Evolutionary conservation across 1,140 invertebrate genomes (phyloP), one percentile per base, ranked within the genome.

Genomic region (Scaptomyza graminum): DNA sequence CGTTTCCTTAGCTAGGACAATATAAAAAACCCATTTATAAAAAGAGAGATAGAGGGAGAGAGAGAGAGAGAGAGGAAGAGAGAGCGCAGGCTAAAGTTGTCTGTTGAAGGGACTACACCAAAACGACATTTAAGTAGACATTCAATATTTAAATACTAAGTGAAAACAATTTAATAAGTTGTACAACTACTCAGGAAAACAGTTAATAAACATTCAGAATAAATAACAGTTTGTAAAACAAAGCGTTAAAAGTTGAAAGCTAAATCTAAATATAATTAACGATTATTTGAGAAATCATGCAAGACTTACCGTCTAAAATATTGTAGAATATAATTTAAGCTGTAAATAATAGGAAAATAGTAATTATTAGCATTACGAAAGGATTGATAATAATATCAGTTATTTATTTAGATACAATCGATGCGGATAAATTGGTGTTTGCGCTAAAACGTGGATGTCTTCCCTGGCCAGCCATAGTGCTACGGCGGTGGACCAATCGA

Each of bases 121-220:
- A 81, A 81, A 69, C 56, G 62, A 74, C 77, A 77, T 81, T 84
- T 74, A 57, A 60, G 52, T 59, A 49, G 41, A 47, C 63, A 72
- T 47, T 34, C 28, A 54, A 25, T 44, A 64, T 37, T 39, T 28
- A 63, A 57, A 65, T 56, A 34, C 31, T 34, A 31, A 56, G 3
- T 16, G 9, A 9, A 37, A 25, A 41, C 22, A 41, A 50, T 66
- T 66, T 49, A 25, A 31, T 31, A 41, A 25, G 12, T 5, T 12
- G 12, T 25, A n/a, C 22, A 50, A 13, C 41, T 46, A 8, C 44
- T 46, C 18, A 6, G 43, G 15, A 64, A 34, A 3, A 49, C 28
- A 56, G n/a, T 25, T 44, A n/a, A 34, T 43, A 51, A 64, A 28
- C 28, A 41, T 43, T n/a, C 12, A 11, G 18, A 7, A 34, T 6